Evolutionary conservation across 2,888 invertebrate genomes (phyloP).

Genomic region (Lasioglossum morio): DNA sequence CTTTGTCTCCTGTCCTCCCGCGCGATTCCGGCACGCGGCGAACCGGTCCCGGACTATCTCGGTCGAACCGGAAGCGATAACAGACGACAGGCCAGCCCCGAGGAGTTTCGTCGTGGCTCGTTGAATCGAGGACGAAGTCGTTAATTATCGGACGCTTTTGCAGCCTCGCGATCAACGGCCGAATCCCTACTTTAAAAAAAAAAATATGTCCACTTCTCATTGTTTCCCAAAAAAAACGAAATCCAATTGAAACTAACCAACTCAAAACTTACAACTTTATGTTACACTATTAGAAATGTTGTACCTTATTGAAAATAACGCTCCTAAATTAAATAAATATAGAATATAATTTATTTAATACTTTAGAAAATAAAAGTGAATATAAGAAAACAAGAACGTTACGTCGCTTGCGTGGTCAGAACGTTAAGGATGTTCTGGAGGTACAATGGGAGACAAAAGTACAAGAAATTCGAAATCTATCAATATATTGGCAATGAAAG

Average conservation of each 20-base stretch:
- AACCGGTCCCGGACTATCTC: constrained; percentile 4
- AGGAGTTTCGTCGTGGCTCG: not conserved
- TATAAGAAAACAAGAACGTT: too few relatives aligned
- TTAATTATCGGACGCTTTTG: constrained; percentile 32
- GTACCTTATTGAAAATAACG: too few relatives aligned
- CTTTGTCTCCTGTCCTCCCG: constrained; percentile 52
- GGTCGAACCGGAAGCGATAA: constrained; percentile 30
- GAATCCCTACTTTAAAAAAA: not conserved
- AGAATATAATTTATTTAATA: too few relatives aligned
- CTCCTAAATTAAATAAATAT: too few relatives aligned
- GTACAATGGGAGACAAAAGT: too few relatives aligned
- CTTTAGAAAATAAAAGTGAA: too few relatives aligned
- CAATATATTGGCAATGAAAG: too few relatives aligned
- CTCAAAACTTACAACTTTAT: not conserved
- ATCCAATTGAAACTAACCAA: not conserved
- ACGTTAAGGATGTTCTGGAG: too few relatives aligned
- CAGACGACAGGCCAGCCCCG: constrained; percentile 25
- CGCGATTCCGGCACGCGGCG: constrained; percentile 27
- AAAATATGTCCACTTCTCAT: not conserved
- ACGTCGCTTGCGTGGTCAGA: too few relatives aligned
- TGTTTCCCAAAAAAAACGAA: not conserved
- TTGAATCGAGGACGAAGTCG: not conserved
- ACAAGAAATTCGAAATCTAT: too few relatives aligned
- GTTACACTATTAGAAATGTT: too few relatives aligned
- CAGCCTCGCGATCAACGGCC: not conserved